Conservation (phyloP, 2,888 invertebrate species). For the Crepidodera aurea region DNA sequence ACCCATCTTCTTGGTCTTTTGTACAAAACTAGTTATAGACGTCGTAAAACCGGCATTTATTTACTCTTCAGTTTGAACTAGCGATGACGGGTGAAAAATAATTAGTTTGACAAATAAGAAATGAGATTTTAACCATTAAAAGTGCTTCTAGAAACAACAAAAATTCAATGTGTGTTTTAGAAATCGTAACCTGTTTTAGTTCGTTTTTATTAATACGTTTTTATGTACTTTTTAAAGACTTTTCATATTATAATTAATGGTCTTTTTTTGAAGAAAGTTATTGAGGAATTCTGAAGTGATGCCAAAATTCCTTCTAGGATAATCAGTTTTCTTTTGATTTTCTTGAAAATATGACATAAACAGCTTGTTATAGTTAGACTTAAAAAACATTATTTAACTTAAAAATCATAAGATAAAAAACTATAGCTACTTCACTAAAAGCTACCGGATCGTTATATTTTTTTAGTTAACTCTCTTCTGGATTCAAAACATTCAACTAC, state of each 20-base stretch:
- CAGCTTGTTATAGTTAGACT: too few species aligned
- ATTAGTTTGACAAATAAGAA: conserved; percentile 29
- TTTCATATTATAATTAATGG: too few species aligned
- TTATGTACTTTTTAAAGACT: too few species aligned
- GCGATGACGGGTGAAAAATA: conserved; percentile 29
- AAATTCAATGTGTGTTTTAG: conserved; percentile 22
- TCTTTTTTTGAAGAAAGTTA: too few species aligned
- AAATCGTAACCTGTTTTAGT: conserved; percentile 5
- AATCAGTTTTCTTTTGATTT: too few species aligned
- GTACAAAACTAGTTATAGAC: conserved; percentile 23
- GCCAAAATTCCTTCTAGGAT: too few species aligned
- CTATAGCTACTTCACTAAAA: conserved; percentile 3
- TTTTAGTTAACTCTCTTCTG: not conserved
- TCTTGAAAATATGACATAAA: too few species aligned
- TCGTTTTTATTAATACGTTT: not conserved
- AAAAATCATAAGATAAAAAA: too few species aligned
- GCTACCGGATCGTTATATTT: not conserved
- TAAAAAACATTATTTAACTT: too few species aligned
- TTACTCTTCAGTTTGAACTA: conserved; percentile 26
- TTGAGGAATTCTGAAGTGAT: too few species aligned
- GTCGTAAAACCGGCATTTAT: conserved; percentile 32
- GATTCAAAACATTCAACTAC: conserved; percentile 9
- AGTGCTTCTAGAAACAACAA: conserved; percentile 16
- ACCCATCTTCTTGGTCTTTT: conserved; percentile 7
- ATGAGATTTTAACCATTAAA: conserved; percentile 19